phyloP scores from a whole-genome alignment of 2,797 vertebrate species.

The Malacoctenus gilli region DNA sequence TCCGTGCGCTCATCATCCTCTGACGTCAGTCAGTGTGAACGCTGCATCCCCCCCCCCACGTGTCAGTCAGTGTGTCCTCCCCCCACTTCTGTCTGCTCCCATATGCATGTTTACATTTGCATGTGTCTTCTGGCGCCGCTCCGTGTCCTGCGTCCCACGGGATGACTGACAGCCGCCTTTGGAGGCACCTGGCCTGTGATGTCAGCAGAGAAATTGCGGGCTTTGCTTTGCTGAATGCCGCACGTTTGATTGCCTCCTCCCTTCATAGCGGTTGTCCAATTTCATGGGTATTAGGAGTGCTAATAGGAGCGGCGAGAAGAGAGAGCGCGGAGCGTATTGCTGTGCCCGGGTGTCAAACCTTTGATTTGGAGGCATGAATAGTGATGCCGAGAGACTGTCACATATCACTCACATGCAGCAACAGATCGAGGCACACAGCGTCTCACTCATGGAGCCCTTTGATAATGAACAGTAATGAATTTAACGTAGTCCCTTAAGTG shows the following conservation, averaged over 20 bases:
- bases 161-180: slow-evolving; percentile 21
- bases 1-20: slow-evolving; percentile 11
- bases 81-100: slow-evolving; percentile 12
- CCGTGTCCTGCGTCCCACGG: slow-evolving; percentile 8
- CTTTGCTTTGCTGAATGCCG: slow-evolving; percentile 23
- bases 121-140: slow-evolving; percentile 17
- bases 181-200: slow-evolving; percentile 29
- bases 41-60: not conserved
- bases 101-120: slow-evolving; percentile 14
- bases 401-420: slow-evolving; percentile 43
- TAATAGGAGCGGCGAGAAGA: slow-evolving; percentile 55
- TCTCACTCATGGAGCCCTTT: slow-evolving; percentile 32
- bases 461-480: slow-evolving; percentile 20
- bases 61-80: slow-evolving; percentile 6
- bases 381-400: slow-evolving; percentile 59
- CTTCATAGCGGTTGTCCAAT: slow-evolving; percentile 60
- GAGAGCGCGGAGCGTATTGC: slow-evolving; percentile 24
- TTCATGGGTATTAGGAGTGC: slow-evolving; percentile 66
- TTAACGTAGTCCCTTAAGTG: slow-evolving; percentile 10
- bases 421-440: slow-evolving; percentile 21
- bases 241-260: slow-evolving; percentile 51
- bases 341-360: slow-evolving; percentile 43
- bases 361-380: slow-evolving; percentile 56
- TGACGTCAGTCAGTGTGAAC: slow-evolving; percentile 5
- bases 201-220: slow-evolving; percentile 24